phyloP scores from a whole-genome alignment of 1,140 invertebrate genomes.

The Diachasmimorpha longicaudata region DNA sequence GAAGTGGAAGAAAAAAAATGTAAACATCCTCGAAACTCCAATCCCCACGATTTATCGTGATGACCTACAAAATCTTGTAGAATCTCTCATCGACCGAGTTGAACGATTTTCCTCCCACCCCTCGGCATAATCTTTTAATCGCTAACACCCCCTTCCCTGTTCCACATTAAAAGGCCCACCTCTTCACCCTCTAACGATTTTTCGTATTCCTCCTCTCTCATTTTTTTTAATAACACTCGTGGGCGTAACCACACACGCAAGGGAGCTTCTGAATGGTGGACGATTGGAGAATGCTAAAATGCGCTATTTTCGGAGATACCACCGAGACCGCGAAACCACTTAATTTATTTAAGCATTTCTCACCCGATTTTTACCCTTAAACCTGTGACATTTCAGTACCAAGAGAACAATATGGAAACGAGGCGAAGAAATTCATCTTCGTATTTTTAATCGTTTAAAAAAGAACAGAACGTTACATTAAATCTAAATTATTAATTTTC shows the following conservation, averaged over 20 bases:
- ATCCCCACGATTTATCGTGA: background rate
- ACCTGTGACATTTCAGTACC: background rate
- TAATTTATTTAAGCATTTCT: constrained; percentile 20
- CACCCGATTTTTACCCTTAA: background rate
- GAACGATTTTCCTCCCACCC: background rate
- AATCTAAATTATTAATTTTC: too few species aligned
- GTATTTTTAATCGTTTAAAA: too few species aligned
- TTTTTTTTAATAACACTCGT: constrained; percentile 8
- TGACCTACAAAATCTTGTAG: background rate
- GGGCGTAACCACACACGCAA: background rate
- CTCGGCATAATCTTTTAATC: background rate
- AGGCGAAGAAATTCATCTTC: background rate
- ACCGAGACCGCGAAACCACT: background rate
- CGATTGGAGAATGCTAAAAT: constrained; percentile 18
- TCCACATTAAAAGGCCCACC: constrained; percentile 1
- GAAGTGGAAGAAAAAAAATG: background rate
- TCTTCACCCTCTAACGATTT: background rate
- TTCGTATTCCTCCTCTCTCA: background rate
- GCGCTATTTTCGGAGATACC: background rate
- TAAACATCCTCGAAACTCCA: background rate
- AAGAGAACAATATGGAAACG: background rate
- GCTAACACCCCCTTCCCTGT: background rate
- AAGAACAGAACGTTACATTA: too few species aligned
- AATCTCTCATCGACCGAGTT: background rate
- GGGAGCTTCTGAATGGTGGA: background rate